Base-by-base conservation (phyloP, 1,140 invertebrate genomes). In the Eupristina koningsbergeri region DNA sequence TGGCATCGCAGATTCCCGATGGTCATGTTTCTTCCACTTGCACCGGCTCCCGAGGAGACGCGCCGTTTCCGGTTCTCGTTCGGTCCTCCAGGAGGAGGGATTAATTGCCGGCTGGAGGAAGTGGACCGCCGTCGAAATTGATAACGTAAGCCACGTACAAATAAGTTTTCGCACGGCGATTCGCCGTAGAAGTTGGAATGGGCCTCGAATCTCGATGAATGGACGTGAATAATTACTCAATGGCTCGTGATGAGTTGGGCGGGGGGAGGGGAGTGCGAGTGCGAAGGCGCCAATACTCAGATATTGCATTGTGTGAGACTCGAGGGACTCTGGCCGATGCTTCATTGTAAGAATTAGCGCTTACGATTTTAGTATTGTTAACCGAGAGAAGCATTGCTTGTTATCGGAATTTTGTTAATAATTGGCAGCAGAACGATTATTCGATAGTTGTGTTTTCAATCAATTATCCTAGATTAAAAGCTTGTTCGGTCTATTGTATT, bases 41-140 rank as follows among this genome's bases (percentile, higher is more conserved):
- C 74, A 36, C 64, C 36, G 13, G 83, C 79, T 5, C 84, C 81
- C 11, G n/a, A 50, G 13, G 45, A 41, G 41, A 13, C 71, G 45
- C 47, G 89, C 85, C 89, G 86, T 91, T 91, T 92, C 90, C 90
- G 89, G 77, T 87, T 91, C 88, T 90, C 91, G 90, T 91, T 91
- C 88, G 87, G 86, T 84, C 79, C 86, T 63, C 85, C 83, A n/a
- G 26, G 75, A 1, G 86, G 87, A 61, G 85, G 86, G 88, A 92
- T 92, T 91, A 92, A 92, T 91, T 91, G 89, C 89, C 86, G 34
- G 3, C 63, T 13, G 53, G 17, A 9, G 53, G 88, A 84, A n/a
- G n/a, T n/a, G n/a, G 88, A 87, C 86, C 86, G 87, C 73, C 88
- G 88, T 87, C 87, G 90, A 91, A 91, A 91, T 91, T 92, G 90